Percentiles rank a stretch among this genome's conserved stretches.
phyloP scores from a whole-genome alignment of 2,113 vertebrate species.

The Oceanites oceanicus region DNA sequence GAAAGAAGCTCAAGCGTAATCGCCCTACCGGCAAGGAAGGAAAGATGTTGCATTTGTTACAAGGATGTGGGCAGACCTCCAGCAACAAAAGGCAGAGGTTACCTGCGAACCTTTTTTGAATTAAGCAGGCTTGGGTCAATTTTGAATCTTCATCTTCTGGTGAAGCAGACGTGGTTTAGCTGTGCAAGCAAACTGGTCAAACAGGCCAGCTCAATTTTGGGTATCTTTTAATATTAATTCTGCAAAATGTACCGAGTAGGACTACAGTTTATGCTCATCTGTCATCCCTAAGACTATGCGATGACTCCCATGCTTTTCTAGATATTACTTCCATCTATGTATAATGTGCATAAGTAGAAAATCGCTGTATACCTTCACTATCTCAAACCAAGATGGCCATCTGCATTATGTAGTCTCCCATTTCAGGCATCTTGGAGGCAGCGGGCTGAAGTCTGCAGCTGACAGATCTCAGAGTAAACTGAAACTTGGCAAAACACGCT shows the following conservation, averaged over 20 bases:
- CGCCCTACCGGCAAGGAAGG: neutral
- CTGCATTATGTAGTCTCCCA: neutral
- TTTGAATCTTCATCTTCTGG: neutral
- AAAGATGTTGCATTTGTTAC: accelerated
- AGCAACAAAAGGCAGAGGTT: neutral
- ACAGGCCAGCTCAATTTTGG: neutral
- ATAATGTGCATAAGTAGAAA: neutral
- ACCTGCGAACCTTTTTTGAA: neutral
- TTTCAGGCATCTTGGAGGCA: neutral
- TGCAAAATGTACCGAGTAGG: neutral
- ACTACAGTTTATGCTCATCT: neutral
- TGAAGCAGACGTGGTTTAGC: neutral
- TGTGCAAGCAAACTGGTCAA: neutral
- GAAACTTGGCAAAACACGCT: neutral
- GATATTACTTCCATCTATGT: neutral
- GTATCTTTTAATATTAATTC: neutral
- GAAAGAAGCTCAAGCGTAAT: accelerated
- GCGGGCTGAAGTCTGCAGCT: neutral
- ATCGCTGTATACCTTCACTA: accelerated
- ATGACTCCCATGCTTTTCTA: neutral
- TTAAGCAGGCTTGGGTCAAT: accelerated
- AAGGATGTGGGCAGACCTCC: neutral
- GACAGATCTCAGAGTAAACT: neutral
- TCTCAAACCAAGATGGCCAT: neutral
- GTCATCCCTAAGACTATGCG: accelerated